Evolutionary conservation across 2,888 invertebrate species (phyloP).

Genomic region (Cheilosia variabilis): DNA sequence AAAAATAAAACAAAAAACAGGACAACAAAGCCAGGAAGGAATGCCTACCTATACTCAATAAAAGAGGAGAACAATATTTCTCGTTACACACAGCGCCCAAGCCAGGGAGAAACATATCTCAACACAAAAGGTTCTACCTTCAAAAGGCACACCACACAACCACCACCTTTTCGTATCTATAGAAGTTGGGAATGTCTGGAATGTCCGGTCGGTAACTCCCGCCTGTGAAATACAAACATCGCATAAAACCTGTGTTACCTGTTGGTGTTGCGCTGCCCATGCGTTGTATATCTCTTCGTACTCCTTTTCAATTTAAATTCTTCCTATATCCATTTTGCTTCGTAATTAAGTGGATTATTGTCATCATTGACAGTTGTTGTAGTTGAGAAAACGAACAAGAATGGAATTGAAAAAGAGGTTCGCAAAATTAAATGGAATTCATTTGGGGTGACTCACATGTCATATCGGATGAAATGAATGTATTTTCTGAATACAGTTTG

Average conservation of each 20-base stretch:
- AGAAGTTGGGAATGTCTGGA: conserved; percentile 49
- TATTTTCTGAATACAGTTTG: background rate
- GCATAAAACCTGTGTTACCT: conserved; percentile 47
- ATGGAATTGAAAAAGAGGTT: conserved; percentile 15
- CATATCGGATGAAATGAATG: background rate
- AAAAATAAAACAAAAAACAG: conserved; percentile 4
- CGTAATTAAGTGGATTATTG: conserved; percentile 35
- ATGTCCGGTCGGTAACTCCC: conserved; percentile 63
- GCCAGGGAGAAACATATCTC: conserved; percentile 14
- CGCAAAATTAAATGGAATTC: conserved; percentile 29
- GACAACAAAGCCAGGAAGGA: conserved; percentile 11
- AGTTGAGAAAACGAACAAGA: conserved; percentile 4
- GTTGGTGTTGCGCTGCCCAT: conserved; percentile 5
- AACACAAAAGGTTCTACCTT: conserved; percentile 6
- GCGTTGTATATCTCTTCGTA: background rate
- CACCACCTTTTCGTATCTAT: background rate
- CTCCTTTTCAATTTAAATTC: background rate
- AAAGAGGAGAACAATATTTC: background rate
- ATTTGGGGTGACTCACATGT: background rate
- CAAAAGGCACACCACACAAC: background rate
- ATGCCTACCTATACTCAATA: conserved; percentile 16
- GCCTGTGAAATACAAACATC: background rate
- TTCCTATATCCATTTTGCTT: background rate
- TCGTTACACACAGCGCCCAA: conserved; percentile 20
- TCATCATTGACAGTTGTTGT: conserved; percentile 24